Percentiles rank a stretch among this genome's conserved stretches.
Evolutionary conservation across 2,797 vertebrate genomes (phyloP).

Genomic region (Rhincodon typus): DNA sequence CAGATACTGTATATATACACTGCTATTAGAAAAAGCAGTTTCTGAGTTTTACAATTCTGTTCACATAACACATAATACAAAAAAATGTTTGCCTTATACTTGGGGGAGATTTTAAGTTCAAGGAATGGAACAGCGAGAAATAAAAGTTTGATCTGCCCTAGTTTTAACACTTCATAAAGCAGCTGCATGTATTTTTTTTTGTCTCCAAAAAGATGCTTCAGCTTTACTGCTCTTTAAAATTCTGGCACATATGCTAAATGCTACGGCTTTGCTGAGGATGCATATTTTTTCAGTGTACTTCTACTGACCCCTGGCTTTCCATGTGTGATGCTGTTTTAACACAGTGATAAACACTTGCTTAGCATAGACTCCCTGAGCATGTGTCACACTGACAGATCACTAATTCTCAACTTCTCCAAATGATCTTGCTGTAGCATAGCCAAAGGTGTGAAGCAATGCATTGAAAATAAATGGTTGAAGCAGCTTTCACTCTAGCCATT

Average conservation of each 20-base stretch:
- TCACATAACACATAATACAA: background rate
- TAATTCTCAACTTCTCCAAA: background rate
- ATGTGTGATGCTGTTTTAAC: background rate
- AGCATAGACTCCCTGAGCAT: background rate
- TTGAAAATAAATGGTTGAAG: background rate
- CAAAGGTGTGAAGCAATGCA: background rate
- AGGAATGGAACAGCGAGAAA: background rate
- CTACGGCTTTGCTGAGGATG: background rate
- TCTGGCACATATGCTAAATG: background rate
- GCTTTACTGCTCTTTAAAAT: conserved; percentile 17
- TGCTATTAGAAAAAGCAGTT: background rate
- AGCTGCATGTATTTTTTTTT: background rate
- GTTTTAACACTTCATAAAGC: conserved; percentile 6
- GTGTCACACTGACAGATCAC: background rate
- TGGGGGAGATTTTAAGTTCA: background rate
- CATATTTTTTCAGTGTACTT: conserved; percentile 3
- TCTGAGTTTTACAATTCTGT: too few species aligned
- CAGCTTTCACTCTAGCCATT: background rate
- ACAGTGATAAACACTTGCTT: background rate
- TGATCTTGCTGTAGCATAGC: background rate
- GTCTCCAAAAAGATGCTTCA: background rate
- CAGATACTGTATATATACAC: background rate
- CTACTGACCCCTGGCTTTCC: conserved; percentile 27
- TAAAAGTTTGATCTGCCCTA: background rate
- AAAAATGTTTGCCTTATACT: background rate